A percentile compares a stretch with the other conserved stretches of the same genome.
phyloP scores from a whole-genome alignment of 2,113 vertebrate species.

The Ceuthmochares aereus region DNA sequence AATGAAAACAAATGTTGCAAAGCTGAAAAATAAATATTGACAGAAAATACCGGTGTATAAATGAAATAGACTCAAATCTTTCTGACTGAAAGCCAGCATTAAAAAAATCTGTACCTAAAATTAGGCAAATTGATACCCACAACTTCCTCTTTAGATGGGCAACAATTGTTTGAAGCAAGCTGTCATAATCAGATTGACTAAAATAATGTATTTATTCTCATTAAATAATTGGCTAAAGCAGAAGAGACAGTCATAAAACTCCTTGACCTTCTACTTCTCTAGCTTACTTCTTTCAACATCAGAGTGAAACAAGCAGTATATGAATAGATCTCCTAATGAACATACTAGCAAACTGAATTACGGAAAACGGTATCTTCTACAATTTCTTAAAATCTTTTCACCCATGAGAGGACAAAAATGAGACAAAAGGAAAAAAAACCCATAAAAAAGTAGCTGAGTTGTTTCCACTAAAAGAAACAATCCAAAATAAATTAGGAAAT shows the following conservation, averaged over 20 bases:
- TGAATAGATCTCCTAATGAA: background rate
- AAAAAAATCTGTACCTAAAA: background rate
- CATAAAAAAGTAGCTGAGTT: background rate
- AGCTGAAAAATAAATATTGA: background rate
- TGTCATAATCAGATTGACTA: background rate
- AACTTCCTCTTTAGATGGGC: background rate
- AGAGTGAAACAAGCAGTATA: background rate
- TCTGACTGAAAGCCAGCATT: background rate
- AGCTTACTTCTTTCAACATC: background rate
- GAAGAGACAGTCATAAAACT: background rate
- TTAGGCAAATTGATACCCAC: fast-evolving
- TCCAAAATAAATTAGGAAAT: background rate
- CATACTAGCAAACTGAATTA: background rate
- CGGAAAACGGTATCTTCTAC: fast-evolving
- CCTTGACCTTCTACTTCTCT: background rate
- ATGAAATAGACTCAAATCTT: background rate
- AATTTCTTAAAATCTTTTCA: background rate
- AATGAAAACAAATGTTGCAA: background rate
- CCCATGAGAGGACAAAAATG: fast-evolving
- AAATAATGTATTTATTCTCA: background rate
- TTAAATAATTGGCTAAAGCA: background rate
- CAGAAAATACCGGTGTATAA: background rate
- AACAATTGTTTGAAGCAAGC: background rate
- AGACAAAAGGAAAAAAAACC: background rate
- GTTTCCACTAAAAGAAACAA: background rate